Evolutionary conservation across 2,113 vertebrate genomes (phyloP), one percentile per base, ranked within the genome.

Genomic region (Aviceda subcristata): DNA sequence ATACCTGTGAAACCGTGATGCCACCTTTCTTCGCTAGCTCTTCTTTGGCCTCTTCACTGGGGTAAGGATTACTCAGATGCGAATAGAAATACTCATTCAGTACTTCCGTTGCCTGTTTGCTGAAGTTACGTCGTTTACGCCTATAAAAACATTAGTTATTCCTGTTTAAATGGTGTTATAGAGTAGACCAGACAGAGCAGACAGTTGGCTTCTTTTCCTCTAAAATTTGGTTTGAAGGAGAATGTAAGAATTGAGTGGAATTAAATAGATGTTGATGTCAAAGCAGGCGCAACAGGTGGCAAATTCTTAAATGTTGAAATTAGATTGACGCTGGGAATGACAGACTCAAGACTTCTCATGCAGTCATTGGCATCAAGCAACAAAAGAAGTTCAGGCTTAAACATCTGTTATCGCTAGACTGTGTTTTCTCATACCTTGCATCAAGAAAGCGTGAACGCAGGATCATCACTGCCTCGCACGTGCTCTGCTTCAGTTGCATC

Each of bases 61-160:
- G 99, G 94, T 99, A 99, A 32, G 99, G 99, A 86, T 99, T 99
- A 74, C 98, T 99, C 96, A 99, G 97, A 88, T 99, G 99, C 7
- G 99, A 99, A 95, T 99, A 99, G 88, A 99, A 99, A 97, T 99
- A 99, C 63, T 99, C 99, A 8, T 99, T 99, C 96, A 99, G 98
- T 73, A 99, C 99, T 96, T 99, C 99, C 0, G 99, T 99, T 5
- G 99, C 99, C 97, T 99, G 99, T 79, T 99, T 99, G 98, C 99
- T 99, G 97, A 99, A 99, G 96, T 99, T 99, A 84, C 98, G 98
- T 50, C 98, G 97, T 92, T 99, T 99, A 16, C 98, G 98, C 96
- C 99, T 99, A 86, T 6, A 46, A 89, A 95, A 41, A 96, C 3
- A 83, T 9, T 15, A 66, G 29, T 87, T 55, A 46, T 27, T 66